Base-by-base conservation (phyloP, 2,113 vertebrate genomes). In the Thamnophis sirtalis region DNA sequence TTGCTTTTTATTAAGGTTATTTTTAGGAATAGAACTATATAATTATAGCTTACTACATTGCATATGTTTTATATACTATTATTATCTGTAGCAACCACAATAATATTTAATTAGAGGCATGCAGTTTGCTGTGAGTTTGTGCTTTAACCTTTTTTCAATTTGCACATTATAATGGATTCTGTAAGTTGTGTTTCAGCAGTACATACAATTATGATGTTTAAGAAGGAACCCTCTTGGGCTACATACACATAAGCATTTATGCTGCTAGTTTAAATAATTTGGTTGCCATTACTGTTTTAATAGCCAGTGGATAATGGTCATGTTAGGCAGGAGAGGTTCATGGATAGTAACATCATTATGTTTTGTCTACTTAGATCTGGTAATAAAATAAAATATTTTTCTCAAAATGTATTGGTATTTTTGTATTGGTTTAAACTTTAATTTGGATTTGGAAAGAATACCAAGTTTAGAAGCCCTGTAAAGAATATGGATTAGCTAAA, bases 41-140 rank as follows among this genome's bases (percentile, higher is more conserved):
- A 50, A 63, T 89, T 60, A 80, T 11, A 84, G 22, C 7, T 89
- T 89, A 51, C 7, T 85, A 38, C 28, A 15, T 28, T 84, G 21
- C 21, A 86, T 51, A 48, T 89, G 55, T 85, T 87, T 93, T 91
- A 91, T 50, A 85, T 93, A 26, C 87, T 93, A 87, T 9, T 95
- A 48, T 93, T 86, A 6, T 48, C 49, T 89, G 10, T 51, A 87
- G 38, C 92, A 91, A 94, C 91, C 88, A 93, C 85, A 92, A 84
- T 93, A 51, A 56, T 93, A 94, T 90, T 53, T 91, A n/a, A 93
- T 92, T 38, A 51, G 56, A 63, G 1, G n/a, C 10, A 90, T 88
- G 5, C 73, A 38, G 13, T 94, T 94, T 91, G 89, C 24, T 53
- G 84, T 92, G 89, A 43, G 26, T 26, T 87, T 87, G 2, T 68